Evolutionary conservation across 2,113 vertebrate genomes (phyloP), one percentile per base, ranked within the genome.

Genomic region (Callorhinus ursinus): DNA sequence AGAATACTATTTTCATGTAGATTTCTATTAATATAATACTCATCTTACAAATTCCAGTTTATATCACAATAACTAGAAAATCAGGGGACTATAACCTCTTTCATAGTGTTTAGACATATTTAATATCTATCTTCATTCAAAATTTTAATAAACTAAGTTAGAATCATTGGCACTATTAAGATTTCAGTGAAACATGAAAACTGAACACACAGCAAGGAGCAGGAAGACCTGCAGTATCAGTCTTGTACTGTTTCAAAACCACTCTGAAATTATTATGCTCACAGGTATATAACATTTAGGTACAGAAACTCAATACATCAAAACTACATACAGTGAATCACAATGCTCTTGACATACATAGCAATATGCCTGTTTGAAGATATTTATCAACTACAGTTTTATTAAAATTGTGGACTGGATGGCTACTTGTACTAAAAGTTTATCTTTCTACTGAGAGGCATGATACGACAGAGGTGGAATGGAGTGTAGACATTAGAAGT

Each of bases 321-420:
- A 92, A 90, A 49, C 33, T 81, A 95, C 77, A 95, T 81, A 88
- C 22, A 28, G 4, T 77, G 24, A 97, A 95, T 85, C 65, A 94
- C 5, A n/a, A 26, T 91, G 57, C 55, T 96, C 71, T 88, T 79
- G 77, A 95, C 59, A 89, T 57, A 57, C 39, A 89, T 15, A 69
- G 53, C 39, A 74, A 86, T 88, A 72, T 74, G 42, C 8, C 28
- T 93, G 42, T 84, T 88, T 90, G 59, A 93, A 95, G 69, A 83
- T 71, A 87, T 67, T 92, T 92, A 94, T 94, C 85, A 92, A 71
- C 21, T 13, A 80, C 31, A 57, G 61, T 94, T 97, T 95, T 92
- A 63, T 65, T 71, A 77, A 91, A 88, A 91, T 74, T 90, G 51
- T 97, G 8, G 5, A 59, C 21, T 61, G n/a, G 93, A 86, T 59